These are phyloP conservation scores for Oligia strigilis DNA, from an alignment of 2,888 invertebrate species.

Conservation along the genomic window DNA sequence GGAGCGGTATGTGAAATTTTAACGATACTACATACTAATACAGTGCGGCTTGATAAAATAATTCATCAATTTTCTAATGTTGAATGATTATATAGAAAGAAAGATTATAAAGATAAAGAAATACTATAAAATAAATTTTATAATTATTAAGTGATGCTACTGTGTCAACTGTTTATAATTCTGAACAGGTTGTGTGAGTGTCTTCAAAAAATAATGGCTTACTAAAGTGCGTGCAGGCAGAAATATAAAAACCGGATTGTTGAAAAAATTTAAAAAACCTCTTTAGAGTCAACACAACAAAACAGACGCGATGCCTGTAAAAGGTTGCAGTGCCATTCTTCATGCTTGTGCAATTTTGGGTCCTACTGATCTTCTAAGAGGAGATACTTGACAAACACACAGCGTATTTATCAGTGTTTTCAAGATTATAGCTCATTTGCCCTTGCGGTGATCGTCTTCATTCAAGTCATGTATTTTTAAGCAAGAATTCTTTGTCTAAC, in stretches of 20 bases:
- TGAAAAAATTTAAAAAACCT: slow-evolving; percentile 22
- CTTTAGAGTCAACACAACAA: slow-evolving; percentile 17
- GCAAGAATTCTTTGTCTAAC: slow-evolving; percentile 38
- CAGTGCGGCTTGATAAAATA: slow-evolving; percentile 19
- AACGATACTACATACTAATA: slow-evolving; percentile 44
- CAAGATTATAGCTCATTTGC: slow-evolving; percentile 27
- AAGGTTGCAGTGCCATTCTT: slow-evolving; percentile 13
- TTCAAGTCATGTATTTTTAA: slow-evolving; percentile 57
- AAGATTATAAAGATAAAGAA: slow-evolving; percentile 11
- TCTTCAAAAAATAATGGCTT: slow-evolving; percentile 35
- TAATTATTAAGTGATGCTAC: slow-evolving; percentile 8
- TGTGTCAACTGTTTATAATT: slow-evolving; percentile 46
- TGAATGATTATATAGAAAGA: slow-evolving; percentile 9
- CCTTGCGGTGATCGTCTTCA: slow-evolving; percentile 51
- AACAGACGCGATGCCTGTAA: slow-evolving; percentile 19
- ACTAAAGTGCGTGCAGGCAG: slow-evolving; percentile 18
- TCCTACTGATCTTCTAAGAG: slow-evolving; percentile 19
- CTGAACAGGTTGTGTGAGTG: slow-evolving; percentile 37
- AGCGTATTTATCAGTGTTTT: slow-evolving; percentile 19
- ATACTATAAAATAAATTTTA: slow-evolving; percentile 12
- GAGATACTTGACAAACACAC: slow-evolving; percentile 14
- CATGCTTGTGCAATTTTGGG: slow-evolving; percentile 36
- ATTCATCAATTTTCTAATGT: slow-evolving; percentile 29
- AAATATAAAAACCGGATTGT: slow-evolving; percentile 43
- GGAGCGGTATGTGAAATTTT: slow-evolving; percentile 53